phyloP scores from a whole-genome alignment of 2,797 vertebrate genomes.

The Novumbra hubbsi region DNA sequence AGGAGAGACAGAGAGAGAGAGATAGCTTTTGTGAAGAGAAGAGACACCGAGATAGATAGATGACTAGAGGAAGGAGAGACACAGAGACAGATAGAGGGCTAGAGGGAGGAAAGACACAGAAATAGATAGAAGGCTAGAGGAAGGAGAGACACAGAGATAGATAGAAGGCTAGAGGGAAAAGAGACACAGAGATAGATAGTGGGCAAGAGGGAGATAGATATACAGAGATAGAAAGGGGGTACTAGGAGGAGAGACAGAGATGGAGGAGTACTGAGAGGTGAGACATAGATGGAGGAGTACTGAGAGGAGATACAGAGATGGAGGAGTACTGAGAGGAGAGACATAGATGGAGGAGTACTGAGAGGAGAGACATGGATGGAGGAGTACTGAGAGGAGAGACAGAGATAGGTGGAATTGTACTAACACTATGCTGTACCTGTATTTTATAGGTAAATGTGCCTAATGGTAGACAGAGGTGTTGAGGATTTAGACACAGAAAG shows the following conservation, averaged over 20 bases:
- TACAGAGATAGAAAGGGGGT: not conserved
- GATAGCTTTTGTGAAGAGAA: not conserved
- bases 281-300: too few species aligned
- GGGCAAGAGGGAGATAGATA: constrained; percentile 23
- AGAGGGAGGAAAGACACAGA: constrained; percentile 12
- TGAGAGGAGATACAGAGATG: too few species aligned
- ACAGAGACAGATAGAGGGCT: constrained; percentile 34
- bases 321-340: too few species aligned
- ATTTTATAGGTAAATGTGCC: constrained; percentile 5
- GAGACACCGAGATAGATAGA: constrained; percentile 16
- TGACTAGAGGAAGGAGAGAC: constrained; percentile 38
- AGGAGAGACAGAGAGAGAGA: constrained; percentile 33
- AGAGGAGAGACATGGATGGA: too few species aligned
- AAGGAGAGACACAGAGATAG: constrained; percentile 14
- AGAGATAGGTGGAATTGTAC: constrained; percentile 2
- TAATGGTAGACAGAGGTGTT: constrained; percentile 7
- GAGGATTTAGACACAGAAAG: too few species aligned
- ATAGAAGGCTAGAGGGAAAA: constrained; percentile 14
- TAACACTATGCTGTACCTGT: constrained; percentile 26
- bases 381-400: constrained; percentile 10
- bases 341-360: too few species aligned
- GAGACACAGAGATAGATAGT: constrained; percentile 13
- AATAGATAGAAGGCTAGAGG: constrained; percentile 14
- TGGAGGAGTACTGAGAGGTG: too few species aligned
- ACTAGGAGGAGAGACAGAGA: constrained; percentile 25